Conservation (phyloP, 2,113 vertebrate species). For the Hippocampus abdominalis region DNA sequence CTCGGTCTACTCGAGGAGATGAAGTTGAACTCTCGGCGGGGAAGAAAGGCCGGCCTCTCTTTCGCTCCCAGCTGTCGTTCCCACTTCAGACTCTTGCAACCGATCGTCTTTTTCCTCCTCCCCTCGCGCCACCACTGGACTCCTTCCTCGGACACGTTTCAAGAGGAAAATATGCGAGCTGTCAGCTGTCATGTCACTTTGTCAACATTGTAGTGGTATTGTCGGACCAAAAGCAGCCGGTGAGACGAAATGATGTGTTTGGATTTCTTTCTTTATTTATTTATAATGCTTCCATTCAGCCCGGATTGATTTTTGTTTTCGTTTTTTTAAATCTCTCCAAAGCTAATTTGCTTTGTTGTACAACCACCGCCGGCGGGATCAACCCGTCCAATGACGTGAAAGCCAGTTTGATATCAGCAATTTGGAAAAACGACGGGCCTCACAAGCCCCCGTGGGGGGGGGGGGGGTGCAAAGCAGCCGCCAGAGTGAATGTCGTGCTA, state of each 20-base stretch:
- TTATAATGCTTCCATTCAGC: not conserved
- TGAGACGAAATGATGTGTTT: not conserved
- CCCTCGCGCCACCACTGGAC: slow-evolving; percentile 21
- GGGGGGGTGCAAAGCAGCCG: not conserved
- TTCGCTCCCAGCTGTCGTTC: slow-evolving; percentile 53
- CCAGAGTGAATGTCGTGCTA: slow-evolving; percentile 29
- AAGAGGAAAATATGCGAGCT: slow-evolving; percentile 11
- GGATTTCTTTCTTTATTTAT: not conserved
- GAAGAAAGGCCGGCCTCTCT: slow-evolving; percentile 46
- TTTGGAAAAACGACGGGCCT: slow-evolving; percentile 30
- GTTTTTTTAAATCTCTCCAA: not conserved
- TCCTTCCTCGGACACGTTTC: slow-evolving; percentile 12
- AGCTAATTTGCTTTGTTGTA: not conserved
- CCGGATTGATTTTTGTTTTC: no score
- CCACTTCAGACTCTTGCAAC: slow-evolving; percentile 44
- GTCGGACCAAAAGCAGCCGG: slow-evolving; percentile 1
- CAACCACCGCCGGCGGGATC: slow-evolving; percentile 1
- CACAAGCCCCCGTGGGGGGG: slow-evolving; percentile 23
- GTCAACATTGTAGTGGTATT: not conserved
- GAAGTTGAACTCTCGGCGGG: slow-evolving; percentile 61
- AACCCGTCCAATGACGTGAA: slow-evolving; percentile 11
- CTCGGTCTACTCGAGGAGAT: slow-evolving; percentile 49
- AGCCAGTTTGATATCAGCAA: slow-evolving; percentile 19
- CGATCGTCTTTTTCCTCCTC: slow-evolving; percentile 34
- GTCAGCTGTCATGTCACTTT: not conserved